phyloP scores from a whole-genome alignment of 2,888 invertebrate species.

The Andrena chrysosceles region DNA sequence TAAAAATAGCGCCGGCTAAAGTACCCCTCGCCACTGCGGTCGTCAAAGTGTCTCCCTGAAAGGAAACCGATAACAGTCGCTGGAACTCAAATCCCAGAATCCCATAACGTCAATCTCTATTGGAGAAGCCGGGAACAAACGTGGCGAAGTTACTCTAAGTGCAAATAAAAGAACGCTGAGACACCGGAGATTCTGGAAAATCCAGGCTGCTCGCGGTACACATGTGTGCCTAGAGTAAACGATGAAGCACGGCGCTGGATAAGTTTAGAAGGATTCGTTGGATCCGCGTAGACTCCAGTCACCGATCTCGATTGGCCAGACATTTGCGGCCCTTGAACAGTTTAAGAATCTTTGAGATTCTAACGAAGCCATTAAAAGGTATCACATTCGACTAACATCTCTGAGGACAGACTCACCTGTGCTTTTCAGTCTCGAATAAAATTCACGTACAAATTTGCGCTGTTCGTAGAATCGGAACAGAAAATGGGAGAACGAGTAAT shows the following conservation, averaged over 20 bases:
- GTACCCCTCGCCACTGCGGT: slow-evolving; percentile 4
- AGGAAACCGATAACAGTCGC: slow-evolving; percentile 56
- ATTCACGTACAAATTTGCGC: neutral
- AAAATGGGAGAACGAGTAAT: slow-evolving; percentile 21
- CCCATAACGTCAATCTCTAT: slow-evolving; percentile 59
- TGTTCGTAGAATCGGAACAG: neutral
- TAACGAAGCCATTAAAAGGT: neutral
- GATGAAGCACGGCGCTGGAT: neutral
- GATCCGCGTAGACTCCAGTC: neutral
- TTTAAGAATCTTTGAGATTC: slow-evolving; percentile 7
- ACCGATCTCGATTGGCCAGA: neutral
- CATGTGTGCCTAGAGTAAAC: slow-evolving; percentile 15
- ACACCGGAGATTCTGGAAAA: slow-evolving; percentile 28
- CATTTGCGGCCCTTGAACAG: neutral
- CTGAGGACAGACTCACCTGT: neutral
- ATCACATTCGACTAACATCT: neutral
- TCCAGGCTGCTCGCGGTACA: slow-evolving; percentile 13
- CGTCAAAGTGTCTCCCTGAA: slow-evolving; percentile 24
- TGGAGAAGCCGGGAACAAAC: slow-evolving; percentile 45
- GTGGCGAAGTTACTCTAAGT: slow-evolving; percentile 24
- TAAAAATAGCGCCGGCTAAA: slow-evolving; percentile 11
- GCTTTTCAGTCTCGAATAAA: neutral
- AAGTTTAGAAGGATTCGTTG: slow-evolving; percentile 8
- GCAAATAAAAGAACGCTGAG: slow-evolving; percentile 48
- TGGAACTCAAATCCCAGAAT: slow-evolving; percentile 48